phyloP scores from a whole-genome alignment of 2,888 invertebrate genomes.

The Xestia ashworthii region DNA sequence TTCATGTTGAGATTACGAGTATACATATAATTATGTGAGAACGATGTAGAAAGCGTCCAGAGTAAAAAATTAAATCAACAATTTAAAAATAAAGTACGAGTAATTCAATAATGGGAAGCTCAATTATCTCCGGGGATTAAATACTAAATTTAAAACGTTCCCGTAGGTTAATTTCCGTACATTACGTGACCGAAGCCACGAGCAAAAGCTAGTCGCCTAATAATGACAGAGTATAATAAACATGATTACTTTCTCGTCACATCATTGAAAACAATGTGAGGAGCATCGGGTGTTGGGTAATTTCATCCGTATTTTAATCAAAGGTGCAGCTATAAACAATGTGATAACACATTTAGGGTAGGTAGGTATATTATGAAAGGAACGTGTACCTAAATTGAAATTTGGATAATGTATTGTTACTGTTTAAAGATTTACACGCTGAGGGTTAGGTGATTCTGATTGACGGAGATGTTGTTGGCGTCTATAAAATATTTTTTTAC shows the following conservation, averaged over 20 bases:
- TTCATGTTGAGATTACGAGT: too few species aligned
- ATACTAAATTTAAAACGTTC: too few species aligned
- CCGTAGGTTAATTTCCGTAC: too few species aligned
- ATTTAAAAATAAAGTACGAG: too few species aligned
- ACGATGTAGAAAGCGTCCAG: too few species aligned
- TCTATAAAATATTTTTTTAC: background rate
- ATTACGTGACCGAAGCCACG: too few species aligned
- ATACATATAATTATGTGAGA: too few species aligned
- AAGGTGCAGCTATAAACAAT: slow-evolving; percentile 62
- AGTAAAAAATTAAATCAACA: too few species aligned
- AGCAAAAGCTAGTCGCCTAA: slow-evolving; percentile 20
- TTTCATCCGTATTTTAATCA: slow-evolving; percentile 68
- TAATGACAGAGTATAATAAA: slow-evolving; percentile 61
- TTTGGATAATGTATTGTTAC: slow-evolving; percentile 49
- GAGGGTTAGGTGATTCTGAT: slow-evolving; percentile 16
- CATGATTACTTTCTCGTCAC: slow-evolving; percentile 60
- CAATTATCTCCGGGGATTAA: too few species aligned
- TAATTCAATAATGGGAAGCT: too few species aligned
- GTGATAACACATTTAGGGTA: slow-evolving; percentile 58
- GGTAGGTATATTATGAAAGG: slow-evolving; percentile 47
- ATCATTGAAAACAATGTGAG: slow-evolving; percentile 64
- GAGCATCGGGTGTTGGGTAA: slow-evolving; percentile 62
- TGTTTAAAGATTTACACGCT: slow-evolving; percentile 36
- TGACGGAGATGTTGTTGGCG: background rate
- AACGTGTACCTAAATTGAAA: slow-evolving; percentile 53